Conservation (phyloP, 2,113 vertebrate species). For the Dromas ardeola region DNA sequence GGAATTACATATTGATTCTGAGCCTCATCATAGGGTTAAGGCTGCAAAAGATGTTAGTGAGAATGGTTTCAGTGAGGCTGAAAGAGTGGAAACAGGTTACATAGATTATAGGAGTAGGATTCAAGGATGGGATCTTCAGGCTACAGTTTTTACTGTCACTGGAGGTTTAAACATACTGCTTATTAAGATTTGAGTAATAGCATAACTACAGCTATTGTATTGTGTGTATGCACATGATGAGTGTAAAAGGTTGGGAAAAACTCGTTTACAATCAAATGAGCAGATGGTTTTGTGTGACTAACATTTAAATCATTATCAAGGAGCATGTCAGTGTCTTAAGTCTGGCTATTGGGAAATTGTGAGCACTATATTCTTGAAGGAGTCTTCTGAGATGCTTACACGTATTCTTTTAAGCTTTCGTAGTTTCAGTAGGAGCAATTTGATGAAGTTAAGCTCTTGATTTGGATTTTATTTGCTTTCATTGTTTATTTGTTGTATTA, state of each 20-base stretch:
- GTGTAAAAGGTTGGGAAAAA: conserved; percentile 38
- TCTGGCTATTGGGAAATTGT: not conserved
- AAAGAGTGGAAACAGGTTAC: not conserved
- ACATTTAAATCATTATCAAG: conserved; percentile 1
- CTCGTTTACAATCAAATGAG: conserved; percentile 17
- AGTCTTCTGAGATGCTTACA: not conserved
- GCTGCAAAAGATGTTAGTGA: not conserved
- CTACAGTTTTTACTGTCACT: not conserved
- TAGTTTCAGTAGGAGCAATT: not conserved
- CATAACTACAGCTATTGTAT: not conserved
- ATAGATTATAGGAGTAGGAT: not conserved
- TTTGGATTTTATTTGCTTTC: not conserved
- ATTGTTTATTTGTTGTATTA: not conserved
- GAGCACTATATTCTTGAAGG: not conserved
- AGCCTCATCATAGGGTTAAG: not conserved
- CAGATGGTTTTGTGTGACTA: conserved; percentile 35
- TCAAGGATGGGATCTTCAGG: conserved; percentile 15
- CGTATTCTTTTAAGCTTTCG: not conserved
- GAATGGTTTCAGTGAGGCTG: not conserved
- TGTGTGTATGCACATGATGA: not conserved
- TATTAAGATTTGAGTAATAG: conserved; percentile 36
- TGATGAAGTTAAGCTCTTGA: not conserved
- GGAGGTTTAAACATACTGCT: not conserved
- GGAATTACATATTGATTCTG: not conserved
- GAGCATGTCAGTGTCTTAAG: not conserved